Percentiles rank a stretch among this genome's conserved stretches.
phyloP scores from a whole-genome alignment of 2,888 invertebrate genomes.

The Drosophila fungiperda region DNA sequence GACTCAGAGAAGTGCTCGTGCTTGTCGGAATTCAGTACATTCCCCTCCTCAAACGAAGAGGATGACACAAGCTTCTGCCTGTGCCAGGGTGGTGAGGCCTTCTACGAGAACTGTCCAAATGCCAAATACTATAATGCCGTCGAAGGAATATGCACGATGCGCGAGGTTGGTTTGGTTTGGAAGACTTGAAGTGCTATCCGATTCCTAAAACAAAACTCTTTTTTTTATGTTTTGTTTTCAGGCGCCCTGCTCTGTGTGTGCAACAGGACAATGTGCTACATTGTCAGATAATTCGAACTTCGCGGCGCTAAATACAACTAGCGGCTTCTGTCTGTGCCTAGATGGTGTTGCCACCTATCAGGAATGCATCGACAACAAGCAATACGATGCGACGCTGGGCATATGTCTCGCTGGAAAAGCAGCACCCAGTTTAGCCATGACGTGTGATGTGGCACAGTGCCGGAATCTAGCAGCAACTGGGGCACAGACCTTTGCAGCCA shows the following conservation, averaged over 20 bases:
- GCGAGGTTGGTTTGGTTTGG: conserved; percentile 26
- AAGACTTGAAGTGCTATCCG: neutral
- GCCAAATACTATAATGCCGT: conserved; percentile 10
- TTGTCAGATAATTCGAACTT: conserved; percentile 10
- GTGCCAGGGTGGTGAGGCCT: conserved; percentile 28
- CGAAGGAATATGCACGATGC: conserved; percentile 39
- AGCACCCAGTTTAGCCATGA: neutral
- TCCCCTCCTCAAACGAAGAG: conserved; percentile 24
- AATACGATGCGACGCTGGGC: rapidly evolving
- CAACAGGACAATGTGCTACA: conserved; percentile 24
- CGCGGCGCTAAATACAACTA: conserved; percentile 33
- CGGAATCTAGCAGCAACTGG: neutral
- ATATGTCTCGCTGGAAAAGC: conserved; percentile 14
- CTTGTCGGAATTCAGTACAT: neutral
- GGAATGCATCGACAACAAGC: conserved; percentile 17
- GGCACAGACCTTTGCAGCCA: conserved; percentile 26
- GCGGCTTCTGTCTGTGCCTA: conserved; percentile 51
- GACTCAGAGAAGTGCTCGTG: conserved; percentile 26
- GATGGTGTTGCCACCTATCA: conserved; percentile 25
- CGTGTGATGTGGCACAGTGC: conserved; percentile 45
- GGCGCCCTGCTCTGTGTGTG: conserved; percentile 50
- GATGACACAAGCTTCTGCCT: conserved; percentile 40
- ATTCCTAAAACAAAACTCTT: neutral
- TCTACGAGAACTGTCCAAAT: conserved; percentile 20
- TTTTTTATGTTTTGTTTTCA: neutral